Evolutionary conservation across 2,888 invertebrate genomes (phyloP).

Genomic region (Plagodis dolabraria): DNA sequence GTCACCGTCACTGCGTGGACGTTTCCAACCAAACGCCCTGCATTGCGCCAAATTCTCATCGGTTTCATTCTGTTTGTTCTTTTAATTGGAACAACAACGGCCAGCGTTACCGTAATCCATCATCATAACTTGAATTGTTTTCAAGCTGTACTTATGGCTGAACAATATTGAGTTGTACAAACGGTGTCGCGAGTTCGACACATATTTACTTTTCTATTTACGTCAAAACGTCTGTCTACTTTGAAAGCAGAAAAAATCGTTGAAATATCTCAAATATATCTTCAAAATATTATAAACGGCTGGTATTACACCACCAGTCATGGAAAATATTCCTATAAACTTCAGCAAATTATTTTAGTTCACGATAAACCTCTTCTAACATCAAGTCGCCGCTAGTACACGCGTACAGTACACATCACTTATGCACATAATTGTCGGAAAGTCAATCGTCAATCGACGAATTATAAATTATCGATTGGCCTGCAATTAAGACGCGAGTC

Average conservation of each 20-base stretch:
- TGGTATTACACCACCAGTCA: neutral
- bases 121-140: constrained; percentile 38
- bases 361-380: constrained; percentile 73
- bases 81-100: constrained; percentile 64
- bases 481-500: constrained; percentile 44
- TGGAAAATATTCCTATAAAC: constrained; percentile 1
- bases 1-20: constrained; percentile 68
- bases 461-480: constrained; percentile 43
- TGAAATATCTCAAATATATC: constrained; percentile 31
- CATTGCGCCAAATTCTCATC: constrained; percentile 79
- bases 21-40: constrained; percentile 71
- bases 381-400: constrained; percentile 70
- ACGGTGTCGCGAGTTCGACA: neutral
- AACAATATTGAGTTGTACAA: constrained; percentile 1
- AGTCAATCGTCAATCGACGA: constrained; percentile 39
- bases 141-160: neutral
- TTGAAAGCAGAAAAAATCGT: constrained; percentile 27
- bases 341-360: constrained; percentile 50
- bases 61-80: constrained; percentile 70
- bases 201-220: constrained; percentile 20
- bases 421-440: constrained; percentile 56
- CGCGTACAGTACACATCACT: constrained; percentile 74
- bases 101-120: constrained; percentile 42
- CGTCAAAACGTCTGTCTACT: constrained; percentile 6
- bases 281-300: neutral